phyloP scores from a whole-genome alignment of 2,888 invertebrate genomes.

The Oscheius sp. region DNA sequence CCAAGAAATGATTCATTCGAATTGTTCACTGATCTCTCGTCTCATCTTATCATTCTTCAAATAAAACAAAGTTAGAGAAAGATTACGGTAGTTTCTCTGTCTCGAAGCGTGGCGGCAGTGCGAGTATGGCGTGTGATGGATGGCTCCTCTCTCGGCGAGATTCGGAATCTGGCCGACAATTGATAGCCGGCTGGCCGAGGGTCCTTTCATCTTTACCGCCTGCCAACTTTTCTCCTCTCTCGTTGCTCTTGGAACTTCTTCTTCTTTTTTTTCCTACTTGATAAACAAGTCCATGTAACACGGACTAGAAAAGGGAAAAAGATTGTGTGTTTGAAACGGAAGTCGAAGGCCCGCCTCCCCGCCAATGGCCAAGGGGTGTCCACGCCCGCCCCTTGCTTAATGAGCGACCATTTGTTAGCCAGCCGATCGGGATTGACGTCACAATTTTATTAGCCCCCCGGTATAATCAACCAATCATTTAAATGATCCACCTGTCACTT shows the following conservation, averaged over 20 bases:
- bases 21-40: neutral
- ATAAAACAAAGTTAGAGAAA: neutral
- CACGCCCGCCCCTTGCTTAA: slow-evolving; percentile 33
- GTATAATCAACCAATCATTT: too few relatives aligned
- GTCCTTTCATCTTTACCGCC: slow-evolving; percentile 40
- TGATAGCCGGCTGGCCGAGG: slow-evolving; percentile 38
- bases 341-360: slow-evolving; percentile 2
- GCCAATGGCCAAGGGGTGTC: slow-evolving; percentile 29
- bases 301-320: neutral
- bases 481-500: too few relatives aligned
- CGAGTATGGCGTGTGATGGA: slow-evolving; percentile 38
- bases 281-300: neutral
- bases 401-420: slow-evolving; percentile 36
- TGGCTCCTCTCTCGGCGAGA: slow-evolving; percentile 34
- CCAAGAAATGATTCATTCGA: too few relatives aligned
- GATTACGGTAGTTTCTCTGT: slow-evolving; percentile 21
- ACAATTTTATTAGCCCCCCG: slow-evolving; percentile 1
- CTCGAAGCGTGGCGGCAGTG: slow-evolving; percentile 33
- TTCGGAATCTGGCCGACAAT: slow-evolving; percentile 37
- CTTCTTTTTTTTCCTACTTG: too few relatives aligned
- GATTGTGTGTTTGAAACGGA: neutral
- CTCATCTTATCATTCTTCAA: neutral
- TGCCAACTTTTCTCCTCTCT: slow-evolving; percentile 7
- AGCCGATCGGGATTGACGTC: slow-evolving; percentile 29
- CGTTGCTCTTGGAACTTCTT: neutral